Evolutionary conservation across 1,140 invertebrate genomes (phyloP).

Genomic region (Potamilus streckersoni): DNA sequence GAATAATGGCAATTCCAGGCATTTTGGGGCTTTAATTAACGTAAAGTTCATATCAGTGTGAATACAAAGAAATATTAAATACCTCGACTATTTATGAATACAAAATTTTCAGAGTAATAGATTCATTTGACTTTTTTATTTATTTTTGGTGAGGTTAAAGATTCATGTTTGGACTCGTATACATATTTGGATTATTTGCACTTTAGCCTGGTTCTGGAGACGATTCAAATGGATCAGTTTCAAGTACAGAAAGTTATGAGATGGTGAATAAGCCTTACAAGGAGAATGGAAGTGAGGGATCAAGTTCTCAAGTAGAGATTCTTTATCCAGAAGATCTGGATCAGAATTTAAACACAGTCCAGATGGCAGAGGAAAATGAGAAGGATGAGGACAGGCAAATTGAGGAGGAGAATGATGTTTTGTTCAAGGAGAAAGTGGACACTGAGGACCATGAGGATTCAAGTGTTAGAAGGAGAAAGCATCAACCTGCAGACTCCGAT

Average conservation of each 20-base stretch:
- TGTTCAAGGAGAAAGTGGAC: constrained; percentile 43
- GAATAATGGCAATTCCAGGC: too few relatives aligned
- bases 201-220: too few relatives aligned
- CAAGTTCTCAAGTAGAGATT: constrained; percentile 12
- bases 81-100: too few relatives aligned
- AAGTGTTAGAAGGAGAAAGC: constrained; percentile 26
- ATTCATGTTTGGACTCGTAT: too few relatives aligned
- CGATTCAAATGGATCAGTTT: too few relatives aligned
- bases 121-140: too few relatives aligned
- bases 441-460: constrained; percentile 47
- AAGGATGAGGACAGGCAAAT: constrained; percentile 1
- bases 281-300: constrained; percentile 17
- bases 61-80: too few relatives aligned
- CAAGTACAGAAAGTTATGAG: constrained; percentile 27
- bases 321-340: background rate
- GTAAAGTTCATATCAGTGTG: too few relatives aligned
- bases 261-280: constrained; percentile 27
- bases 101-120: too few relatives aligned
- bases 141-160: too few relatives aligned
- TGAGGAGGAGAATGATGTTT: constrained; percentile 12
- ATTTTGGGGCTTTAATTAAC: too few relatives aligned
- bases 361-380: background rate
- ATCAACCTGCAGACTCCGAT: constrained; percentile 27
- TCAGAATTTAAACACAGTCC: background rate
- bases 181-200: too few relatives aligned